Base-by-base conservation (phyloP, 2,888 invertebrate genomes). In the Aporophyla nigra region DNA sequence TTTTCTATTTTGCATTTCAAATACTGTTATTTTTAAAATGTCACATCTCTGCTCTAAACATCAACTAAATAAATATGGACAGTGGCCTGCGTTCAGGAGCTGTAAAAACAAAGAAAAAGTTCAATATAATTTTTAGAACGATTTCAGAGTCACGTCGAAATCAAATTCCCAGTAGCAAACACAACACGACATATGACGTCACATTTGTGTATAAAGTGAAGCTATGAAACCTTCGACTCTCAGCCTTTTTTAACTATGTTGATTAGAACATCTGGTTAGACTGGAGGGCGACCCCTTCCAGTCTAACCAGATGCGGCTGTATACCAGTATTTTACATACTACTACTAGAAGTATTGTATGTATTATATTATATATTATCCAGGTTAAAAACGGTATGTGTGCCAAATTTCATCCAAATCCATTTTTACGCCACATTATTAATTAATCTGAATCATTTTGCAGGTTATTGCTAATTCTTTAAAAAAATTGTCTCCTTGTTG, bases 61-160 rank as follows among this genome's bases (percentile, higher is more conserved):
- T n/a, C n/a, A n/a, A n/a, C n/a, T n/a, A 49, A 75, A 76, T 19
- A 63, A 54, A 63, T 56, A 63, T 49, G 2, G 4, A 49, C 54
- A 49, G 63, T 43, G 21, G 19, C 24, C 21, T 51, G 4, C 14
- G 53, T 51, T 51, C 51, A 54, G 12, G 62, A 46, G 16, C 53
- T 54, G 46, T 46, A 46, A 7, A 61, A 53, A 53, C n/a, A 61
- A 75, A 33, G 3, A 54, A 16, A 33, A 21, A 24, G 5, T 24
- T 46, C 16, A 16, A 24, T 19, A 75, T 61, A 49, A 12, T 27
- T 61, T 43, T 9, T 21, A 2, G 10, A 6, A 27, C 4, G 14
- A 27, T 40, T 58, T 14, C 19, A 43, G 14, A 43, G 43, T 43
- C 19, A 27, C 14, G 16, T 5, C 5, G 16, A 14, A 21, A 3